phyloP scores from a whole-genome alignment of 1,140 invertebrate genomes.

The Drosophila asahinai region DNA sequence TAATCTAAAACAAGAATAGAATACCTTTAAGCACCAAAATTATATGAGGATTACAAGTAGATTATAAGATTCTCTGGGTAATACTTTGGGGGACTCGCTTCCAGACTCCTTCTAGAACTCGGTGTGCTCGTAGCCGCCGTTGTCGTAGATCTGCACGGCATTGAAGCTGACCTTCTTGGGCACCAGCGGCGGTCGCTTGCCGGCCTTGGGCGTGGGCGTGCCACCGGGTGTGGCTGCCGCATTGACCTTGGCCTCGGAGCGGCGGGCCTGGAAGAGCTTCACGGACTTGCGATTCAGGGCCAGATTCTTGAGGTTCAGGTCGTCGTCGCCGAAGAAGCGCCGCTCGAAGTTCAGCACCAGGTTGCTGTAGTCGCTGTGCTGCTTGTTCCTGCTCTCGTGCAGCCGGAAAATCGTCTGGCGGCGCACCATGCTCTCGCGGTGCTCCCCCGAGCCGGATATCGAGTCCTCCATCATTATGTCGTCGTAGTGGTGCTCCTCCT shows the following conservation, averaged over 20 bases:
- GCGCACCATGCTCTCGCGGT: slow-evolving; percentile 58
- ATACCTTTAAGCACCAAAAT: not conserved
- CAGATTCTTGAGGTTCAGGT: slow-evolving; percentile 73
- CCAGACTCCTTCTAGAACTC: slow-evolving; percentile 35
- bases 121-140: slow-evolving; percentile 55
- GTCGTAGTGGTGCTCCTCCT: slow-evolving; percentile 74
- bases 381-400: slow-evolving; percentile 66
- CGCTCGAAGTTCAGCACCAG: slow-evolving; percentile 76
- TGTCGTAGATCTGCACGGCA: slow-evolving; percentile 53
- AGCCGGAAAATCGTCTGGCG: slow-evolving; percentile 75
- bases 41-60: not conserved
- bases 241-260: slow-evolving; percentile 67
- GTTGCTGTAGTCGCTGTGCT: slow-evolving; percentile 74
- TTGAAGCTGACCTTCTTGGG: slow-evolving; percentile 60
- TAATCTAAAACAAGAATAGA: not conserved
- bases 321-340: slow-evolving; percentile 75
- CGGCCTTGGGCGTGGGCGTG: slow-evolving; percentile 53
- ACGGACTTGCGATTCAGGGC: slow-evolving; percentile 76
- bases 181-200: slow-evolving; percentile 47
- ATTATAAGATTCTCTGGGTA: slow-evolving; percentile 46
- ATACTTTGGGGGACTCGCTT: slow-evolving; percentile 12
- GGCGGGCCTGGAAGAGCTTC: slow-evolving; percentile 68
- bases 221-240: slow-evolving; percentile 59
- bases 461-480: slow-evolving; percentile 38
- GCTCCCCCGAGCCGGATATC: slow-evolving; percentile 25